Evolutionary conservation across 2,113 vertebrate genomes (phyloP).

Genomic region (Petaurus breviceps): DNA sequence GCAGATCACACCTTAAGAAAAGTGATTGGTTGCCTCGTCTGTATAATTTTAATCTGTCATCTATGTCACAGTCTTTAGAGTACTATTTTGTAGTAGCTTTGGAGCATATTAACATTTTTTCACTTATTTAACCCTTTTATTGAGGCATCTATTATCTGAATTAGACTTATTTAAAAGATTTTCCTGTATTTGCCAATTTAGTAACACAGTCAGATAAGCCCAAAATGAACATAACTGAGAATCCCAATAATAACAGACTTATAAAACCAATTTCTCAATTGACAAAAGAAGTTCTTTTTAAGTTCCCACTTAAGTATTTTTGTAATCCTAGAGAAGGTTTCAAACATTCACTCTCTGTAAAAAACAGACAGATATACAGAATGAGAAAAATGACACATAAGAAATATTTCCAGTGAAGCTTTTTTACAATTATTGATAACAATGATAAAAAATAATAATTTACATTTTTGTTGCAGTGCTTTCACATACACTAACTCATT

Average conservation of each 20-base stretch:
- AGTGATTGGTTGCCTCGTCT: slow-evolving; percentile 68
- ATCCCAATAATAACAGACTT: slow-evolving; percentile 36
- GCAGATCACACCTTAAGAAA: slow-evolving; percentile 80
- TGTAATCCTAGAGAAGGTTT: neutral
- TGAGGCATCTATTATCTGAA: slow-evolving; percentile 37
- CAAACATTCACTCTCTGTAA: neutral
- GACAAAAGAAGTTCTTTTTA: neutral
- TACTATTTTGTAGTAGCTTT: slow-evolving; percentile 33
- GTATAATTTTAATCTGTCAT: slow-evolving; percentile 55
- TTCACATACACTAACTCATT: neutral
- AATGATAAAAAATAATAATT: neutral
- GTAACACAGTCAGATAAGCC: slow-evolving; percentile 34
- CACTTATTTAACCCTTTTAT: slow-evolving; percentile 39
- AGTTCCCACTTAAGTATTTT: neutral
- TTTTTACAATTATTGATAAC: neutral
- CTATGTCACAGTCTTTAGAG: slow-evolving; percentile 52
- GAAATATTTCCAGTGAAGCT: neutral
- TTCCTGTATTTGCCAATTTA: slow-evolving; percentile 37
- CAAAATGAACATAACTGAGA: slow-evolving; percentile 60
- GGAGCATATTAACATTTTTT: slow-evolving; percentile 13
- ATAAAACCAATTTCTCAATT: slow-evolving; percentile 2
- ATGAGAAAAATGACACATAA: neutral
- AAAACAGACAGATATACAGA: neutral
- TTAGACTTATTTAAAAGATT: slow-evolving; percentile 57
- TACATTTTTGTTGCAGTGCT: neutral